Percentiles rank a stretch among this genome's conserved stretches.
These are phyloP conservation scores for Ambastaia sidthimunki DNA, from an alignment of 2,797 vertebrate genomes.

Conservation along the genomic window DNA sequence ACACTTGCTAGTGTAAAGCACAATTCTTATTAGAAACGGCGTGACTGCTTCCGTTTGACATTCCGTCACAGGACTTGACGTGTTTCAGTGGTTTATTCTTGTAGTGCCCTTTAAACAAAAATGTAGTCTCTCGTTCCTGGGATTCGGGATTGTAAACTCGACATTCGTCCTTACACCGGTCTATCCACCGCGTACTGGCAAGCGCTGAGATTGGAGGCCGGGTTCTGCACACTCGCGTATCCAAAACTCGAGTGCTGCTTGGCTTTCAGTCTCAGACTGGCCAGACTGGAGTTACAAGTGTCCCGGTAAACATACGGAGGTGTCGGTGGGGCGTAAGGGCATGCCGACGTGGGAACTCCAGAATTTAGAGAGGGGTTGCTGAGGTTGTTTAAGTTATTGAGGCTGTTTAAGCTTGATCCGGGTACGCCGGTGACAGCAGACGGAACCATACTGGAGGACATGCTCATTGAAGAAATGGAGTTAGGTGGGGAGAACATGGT, in stretches of 20 bases:
- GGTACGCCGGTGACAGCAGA: slow-evolving; percentile 94
- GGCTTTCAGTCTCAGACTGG: slow-evolving; percentile 99
- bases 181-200: slow-evolving; percentile 99
- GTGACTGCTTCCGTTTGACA: slow-evolving; percentile 67
- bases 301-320: slow-evolving; percentile 99
- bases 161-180: slow-evolving; percentile 85
- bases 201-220: slow-evolving; percentile 96
- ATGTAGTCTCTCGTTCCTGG: slow-evolving; percentile 78
- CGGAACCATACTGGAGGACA: slow-evolving; percentile 97
- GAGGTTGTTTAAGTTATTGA: slow-evolving; percentile 99
- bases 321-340: slow-evolving; percentile 96
- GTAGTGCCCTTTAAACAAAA: slow-evolving; percentile 79
- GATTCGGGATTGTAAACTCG: slow-evolving; percentile 53
- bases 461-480: slow-evolving; percentile 97
- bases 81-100: slow-evolving; percentile 87
- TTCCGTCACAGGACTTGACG: slow-evolving; percentile 72
- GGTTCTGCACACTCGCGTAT: slow-evolving; percentile 96
- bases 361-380: slow-evolving; percentile 97
- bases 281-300: slow-evolving; percentile 99
- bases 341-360: slow-evolving; percentile 91
- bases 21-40: slow-evolving; percentile 65
- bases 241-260: slow-evolving; percentile 99
- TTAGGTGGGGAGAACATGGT: slow-evolving; percentile 98
- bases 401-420: slow-evolving; percentile 95
- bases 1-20: slow-evolving; percentile 70